Base-by-base conservation (phyloP, 30 jellyfish, hydroid and myxozoan genomes). In the Chrysaora quinquecirrha region DNA sequence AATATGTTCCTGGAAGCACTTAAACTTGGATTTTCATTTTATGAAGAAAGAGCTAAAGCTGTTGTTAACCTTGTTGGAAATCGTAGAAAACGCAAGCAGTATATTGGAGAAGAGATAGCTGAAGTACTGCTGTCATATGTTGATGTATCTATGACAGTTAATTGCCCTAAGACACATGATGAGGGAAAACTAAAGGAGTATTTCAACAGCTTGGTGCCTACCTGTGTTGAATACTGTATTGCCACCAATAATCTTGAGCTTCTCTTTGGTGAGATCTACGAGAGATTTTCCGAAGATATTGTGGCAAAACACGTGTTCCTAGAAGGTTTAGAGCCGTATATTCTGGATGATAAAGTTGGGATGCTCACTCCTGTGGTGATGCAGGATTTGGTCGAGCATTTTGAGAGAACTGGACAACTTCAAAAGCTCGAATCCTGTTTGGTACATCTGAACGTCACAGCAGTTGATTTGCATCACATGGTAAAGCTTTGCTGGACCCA, bases 401-500 rank as follows among this genome's bases (percentile, higher is more conserved):
- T 83, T 65, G 99, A 95, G 76, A 58, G 64, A 31, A 83, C 99
- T 7, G 88, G 78, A 30, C 95, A 89, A 21, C 80, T 95, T 24
- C 60, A 82, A 27, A 87, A 89, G 49, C 84, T 95, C 9, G 97
- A 95, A 73, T 69, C 96, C 7, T 95, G 97, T 62, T 84, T 95
- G 28, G 97, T 95, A 6, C 97, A 86, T 47, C 95, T 95, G 49
- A 94, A 95, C 74, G 92, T 84, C 32, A 65, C 92, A 4, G 90
- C 97, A 3, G 91, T 95, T 68, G 89, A 95, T 73, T 66, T 95
- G 25, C 97, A 95, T 71, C 94, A 95, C 48, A 83, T 88, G 96
- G 96, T 95, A n/a, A 88, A 89, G 69, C 89, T 95, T 11, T 95
- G 99, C 73, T 95, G 99, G 99, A 85, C 96, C n/a, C 96, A 95